Evolutionary conservation across 1,140 invertebrate species (phyloP).

Genomic region (Holcopasites calliopsidis): DNA sequence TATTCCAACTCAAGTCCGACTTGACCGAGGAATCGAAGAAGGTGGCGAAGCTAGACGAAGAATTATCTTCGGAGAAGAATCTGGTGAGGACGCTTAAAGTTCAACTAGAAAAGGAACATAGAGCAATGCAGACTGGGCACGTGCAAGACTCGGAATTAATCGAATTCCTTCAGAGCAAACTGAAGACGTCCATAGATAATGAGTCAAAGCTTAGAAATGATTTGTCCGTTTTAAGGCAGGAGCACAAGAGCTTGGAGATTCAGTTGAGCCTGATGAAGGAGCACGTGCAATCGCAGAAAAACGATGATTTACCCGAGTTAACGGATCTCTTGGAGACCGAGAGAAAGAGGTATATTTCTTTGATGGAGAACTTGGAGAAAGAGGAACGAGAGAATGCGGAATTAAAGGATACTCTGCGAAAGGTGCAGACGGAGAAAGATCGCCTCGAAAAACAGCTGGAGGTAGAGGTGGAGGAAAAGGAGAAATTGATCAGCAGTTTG

Average conservation of each 20-base stretch:
- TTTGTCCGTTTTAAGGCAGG: slow-evolving; percentile 57
- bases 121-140: slow-evolving; percentile 60
- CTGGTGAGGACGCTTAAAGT: slow-evolving; percentile 64
- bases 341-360: slow-evolving; percentile 61
- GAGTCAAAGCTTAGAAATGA: slow-evolving; percentile 67
- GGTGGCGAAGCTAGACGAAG: slow-evolving; percentile 64
- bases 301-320: neutral
- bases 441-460: slow-evolving; percentile 81
- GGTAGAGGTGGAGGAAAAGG: slow-evolving; percentile 82
- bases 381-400: slow-evolving; percentile 77
- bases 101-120: slow-evolving; percentile 68
- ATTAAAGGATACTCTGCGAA: slow-evolving; percentile 78
- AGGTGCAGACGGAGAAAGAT: slow-evolving; percentile 76
- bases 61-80: slow-evolving; percentile 69
- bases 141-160: slow-evolving; percentile 73
- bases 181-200: slow-evolving; percentile 61
- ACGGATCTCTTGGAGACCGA: slow-evolving; percentile 51
- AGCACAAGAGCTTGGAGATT: slow-evolving; percentile 65
- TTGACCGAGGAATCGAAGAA: slow-evolving; percentile 68
- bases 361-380: slow-evolving; percentile 77
- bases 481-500: slow-evolving; percentile 82
- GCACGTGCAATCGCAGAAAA: slow-evolving; percentile 57
- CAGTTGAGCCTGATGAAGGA: slow-evolving; percentile 63
- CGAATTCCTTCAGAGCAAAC: slow-evolving; percentile 63
- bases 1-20: slow-evolving; percentile 72